Conservation (phyloP, 1,140 invertebrate genomes). For the Tribolium castaneum region DNA sequence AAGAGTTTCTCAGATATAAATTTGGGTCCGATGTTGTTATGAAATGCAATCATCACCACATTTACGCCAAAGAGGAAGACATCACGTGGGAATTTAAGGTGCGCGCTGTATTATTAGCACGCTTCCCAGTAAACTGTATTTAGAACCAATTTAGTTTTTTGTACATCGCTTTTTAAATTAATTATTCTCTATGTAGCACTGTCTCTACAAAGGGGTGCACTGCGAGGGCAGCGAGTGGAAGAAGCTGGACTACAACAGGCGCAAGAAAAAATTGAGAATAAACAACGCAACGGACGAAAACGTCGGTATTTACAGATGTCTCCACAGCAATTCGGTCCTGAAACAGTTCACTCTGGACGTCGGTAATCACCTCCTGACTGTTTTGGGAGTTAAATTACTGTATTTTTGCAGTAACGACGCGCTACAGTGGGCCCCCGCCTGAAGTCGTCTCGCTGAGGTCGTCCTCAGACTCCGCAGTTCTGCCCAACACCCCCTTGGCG, state of each 20-base stretch:
- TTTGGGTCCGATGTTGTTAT: constrained; percentile 46
- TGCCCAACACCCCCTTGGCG: constrained; percentile 54
- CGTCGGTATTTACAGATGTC: constrained; percentile 54
- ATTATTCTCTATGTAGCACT: constrained; percentile 31
- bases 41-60: constrained; percentile 43
- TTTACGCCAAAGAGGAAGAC: not conserved
- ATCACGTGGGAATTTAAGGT: constrained; percentile 53
- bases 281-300: constrained; percentile 43
- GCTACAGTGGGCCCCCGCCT: constrained; percentile 40
- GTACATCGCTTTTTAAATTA: no score
- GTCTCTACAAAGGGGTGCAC: constrained; percentile 43
- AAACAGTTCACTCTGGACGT: not conserved
- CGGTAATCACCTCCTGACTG: not conserved
- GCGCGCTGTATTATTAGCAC: not conserved
- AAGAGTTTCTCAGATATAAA: constrained; percentile 43
- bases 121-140: not conserved
- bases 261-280: constrained; percentile 40
- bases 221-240: constrained; percentile 41
- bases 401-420: no score
- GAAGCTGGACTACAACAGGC: constrained; percentile 2
- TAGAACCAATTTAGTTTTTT: no score
- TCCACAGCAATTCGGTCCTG: not conserved
- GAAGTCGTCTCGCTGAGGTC: constrained; percentile 50
- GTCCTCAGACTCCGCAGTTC: constrained; percentile 49
- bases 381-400: not conserved